A percentile compares a stretch with the other conserved stretches of the same genome.
phyloP scores from a whole-genome alignment of 2,113 vertebrate genomes.

The Ochotona princeps region DNA sequence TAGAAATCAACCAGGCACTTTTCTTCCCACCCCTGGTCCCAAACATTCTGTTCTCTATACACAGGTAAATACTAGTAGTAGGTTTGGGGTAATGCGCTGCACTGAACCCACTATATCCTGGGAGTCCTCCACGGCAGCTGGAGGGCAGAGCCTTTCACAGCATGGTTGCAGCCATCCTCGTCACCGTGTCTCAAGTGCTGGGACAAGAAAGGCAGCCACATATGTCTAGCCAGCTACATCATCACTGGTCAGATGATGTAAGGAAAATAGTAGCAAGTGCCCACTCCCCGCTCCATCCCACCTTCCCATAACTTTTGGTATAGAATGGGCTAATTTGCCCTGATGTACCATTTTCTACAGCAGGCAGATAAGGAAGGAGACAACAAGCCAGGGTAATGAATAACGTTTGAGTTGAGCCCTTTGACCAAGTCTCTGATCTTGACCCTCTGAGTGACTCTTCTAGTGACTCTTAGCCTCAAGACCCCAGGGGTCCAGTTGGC shows the following conservation, averaged over 20 bases:
- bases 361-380: neutral
- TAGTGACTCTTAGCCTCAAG: neutral
- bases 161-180: neutral
- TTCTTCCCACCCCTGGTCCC: neutral
- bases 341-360: neutral
- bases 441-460: neutral
- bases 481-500: neutral
- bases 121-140: neutral
- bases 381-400: neutral
- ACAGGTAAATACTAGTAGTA: neutral
- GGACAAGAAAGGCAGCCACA: neutral
- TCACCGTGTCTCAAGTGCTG: neutral
- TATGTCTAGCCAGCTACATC: fast-evolving
- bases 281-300: too few species aligned
- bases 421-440: neutral
- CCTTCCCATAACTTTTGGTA: too few species aligned
- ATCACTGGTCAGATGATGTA: too few species aligned
- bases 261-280: neutral
- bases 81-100: neutral
- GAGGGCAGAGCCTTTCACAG: fast-evolving
- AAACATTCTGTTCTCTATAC: neutral
- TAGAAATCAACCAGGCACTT: neutral
- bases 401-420: neutral
- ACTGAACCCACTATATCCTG: fast-evolving
- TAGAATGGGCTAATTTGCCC: neutral